Percentiles rank a stretch among this genome's conserved stretches.
These are phyloP conservation scores for Hystrix brachyura DNA, from an alignment of 2,113 vertebrate species.

Conservation along the genomic window DNA sequence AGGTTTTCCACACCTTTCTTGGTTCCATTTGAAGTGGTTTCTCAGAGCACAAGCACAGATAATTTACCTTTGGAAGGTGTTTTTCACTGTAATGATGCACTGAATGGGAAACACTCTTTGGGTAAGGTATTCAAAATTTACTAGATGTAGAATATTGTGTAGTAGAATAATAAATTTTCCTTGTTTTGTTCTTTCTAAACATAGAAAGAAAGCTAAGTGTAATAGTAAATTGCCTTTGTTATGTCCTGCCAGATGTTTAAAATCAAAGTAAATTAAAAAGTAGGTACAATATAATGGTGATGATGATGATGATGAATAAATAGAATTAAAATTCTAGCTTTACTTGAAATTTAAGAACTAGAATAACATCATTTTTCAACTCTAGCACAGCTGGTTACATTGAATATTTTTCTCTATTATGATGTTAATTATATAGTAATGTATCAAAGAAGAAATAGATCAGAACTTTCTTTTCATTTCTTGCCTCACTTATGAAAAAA, in stretches of 20 bases:
- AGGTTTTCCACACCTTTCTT: background rate
- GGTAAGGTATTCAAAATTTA: constrained; percentile 45
- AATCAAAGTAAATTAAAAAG: constrained; percentile 58
- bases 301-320: constrained; percentile 48
- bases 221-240: constrained; percentile 58
- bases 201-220: constrained; percentile 24
- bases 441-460: constrained; percentile 69
- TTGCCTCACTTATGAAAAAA: constrained; percentile 65
- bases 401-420: background rate
- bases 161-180: constrained; percentile 55
- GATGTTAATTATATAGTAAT: constrained; percentile 75
- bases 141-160: background rate
- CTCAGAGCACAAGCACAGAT: constrained; percentile 71
- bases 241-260: constrained; percentile 69
- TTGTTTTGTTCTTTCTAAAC: constrained; percentile 58
- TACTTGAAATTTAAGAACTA: constrained; percentile 69
- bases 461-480: constrained; percentile 58
- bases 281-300: constrained; percentile 65
- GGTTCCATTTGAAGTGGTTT: constrained; percentile 23
- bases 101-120: constrained; percentile 49
- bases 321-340: constrained; percentile 56
- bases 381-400: constrained; percentile 68
- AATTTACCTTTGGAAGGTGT: constrained; percentile 1
- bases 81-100: constrained; percentile 11
- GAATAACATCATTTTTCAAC: constrained; percentile 62